phyloP scores from a whole-genome alignment of 2,113 vertebrate genomes.

The Syrmaticus mikado region DNA sequence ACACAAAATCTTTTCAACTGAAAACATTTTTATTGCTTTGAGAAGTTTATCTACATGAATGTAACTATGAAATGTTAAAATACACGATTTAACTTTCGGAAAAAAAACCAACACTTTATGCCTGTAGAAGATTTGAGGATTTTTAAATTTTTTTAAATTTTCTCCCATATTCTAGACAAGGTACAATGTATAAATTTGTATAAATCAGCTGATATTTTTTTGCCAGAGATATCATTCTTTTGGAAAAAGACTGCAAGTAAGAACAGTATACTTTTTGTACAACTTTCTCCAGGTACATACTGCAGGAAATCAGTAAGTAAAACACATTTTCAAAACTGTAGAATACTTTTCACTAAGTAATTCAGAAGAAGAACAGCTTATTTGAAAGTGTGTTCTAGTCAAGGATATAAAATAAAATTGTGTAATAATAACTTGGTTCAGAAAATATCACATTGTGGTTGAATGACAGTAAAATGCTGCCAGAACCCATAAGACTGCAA shows the following conservation, averaged over 20 bases:
- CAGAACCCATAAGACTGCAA: conserved; percentile 46
- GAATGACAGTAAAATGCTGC: not conserved
- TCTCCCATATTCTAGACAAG: not conserved
- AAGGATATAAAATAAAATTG: not conserved
- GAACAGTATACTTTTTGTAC: not conserved
- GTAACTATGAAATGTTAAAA: not conserved
- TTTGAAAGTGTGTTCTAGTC: not conserved
- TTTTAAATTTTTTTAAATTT: not conserved
- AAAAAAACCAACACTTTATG: not conserved
- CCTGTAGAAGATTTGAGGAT: not conserved
- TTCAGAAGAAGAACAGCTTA: not conserved
- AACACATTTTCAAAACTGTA: not conserved
- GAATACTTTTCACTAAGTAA: not conserved
- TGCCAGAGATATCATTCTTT: not conserved
- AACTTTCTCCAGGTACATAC: not conserved
- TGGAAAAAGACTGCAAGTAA: not conserved
- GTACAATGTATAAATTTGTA: not conserved
- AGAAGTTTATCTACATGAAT: not conserved
- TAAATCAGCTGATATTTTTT: not conserved
- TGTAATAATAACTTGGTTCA: not conserved
- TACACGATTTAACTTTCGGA: not conserved
- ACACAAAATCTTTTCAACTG: not conserved
- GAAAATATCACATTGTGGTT: not conserved
- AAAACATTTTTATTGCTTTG: not conserved
- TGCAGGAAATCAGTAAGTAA: not conserved